Percentiles rank a stretch among this genome's conserved stretches.
Conservation (phyloP, 1,140 invertebrate genomes). For the Meloidogyne hapla region DNA sequence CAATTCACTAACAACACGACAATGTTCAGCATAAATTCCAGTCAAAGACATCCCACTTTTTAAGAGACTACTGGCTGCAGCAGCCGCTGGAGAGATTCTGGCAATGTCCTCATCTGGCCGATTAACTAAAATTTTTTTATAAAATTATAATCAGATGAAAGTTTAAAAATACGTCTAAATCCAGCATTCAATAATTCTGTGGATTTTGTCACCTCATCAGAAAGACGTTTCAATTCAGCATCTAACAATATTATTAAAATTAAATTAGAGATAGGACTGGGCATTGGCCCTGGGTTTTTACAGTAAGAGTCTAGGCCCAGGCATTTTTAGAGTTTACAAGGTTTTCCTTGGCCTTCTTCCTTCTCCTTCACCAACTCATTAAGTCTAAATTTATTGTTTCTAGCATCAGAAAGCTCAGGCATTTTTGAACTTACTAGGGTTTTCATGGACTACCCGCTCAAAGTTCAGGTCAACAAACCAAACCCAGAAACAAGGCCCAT, state of each 20-base stretch:
- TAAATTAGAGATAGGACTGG: too few species aligned
- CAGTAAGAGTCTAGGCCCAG: too few species aligned
- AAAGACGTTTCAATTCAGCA: constrained; percentile 28
- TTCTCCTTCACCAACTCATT: constrained; percentile 20
- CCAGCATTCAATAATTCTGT: constrained; percentile 42
- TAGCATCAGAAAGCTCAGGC: constrained; percentile 32
- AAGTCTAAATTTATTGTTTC: constrained; percentile 11
- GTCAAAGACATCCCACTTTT: constrained; percentile 41
- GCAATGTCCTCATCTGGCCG: constrained; percentile 35
- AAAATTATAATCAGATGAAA: background rate
- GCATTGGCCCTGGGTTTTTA: too few species aligned
- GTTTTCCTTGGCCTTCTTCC: too few species aligned
- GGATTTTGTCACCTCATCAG: constrained; percentile 38
- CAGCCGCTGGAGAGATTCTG: constrained; percentile 40
- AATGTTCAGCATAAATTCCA: constrained; percentile 43
- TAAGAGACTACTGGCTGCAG: constrained; percentile 36
- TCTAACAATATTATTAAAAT: constrained; percentile 22
- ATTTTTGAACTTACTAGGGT: too few species aligned
- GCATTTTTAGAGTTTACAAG: too few species aligned
- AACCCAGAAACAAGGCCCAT: too few species aligned
- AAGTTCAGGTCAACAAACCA: too few species aligned
- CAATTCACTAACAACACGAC: constrained; percentile 38
- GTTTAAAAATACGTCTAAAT: constrained; percentile 16
- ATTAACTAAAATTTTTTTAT: constrained; percentile 13
- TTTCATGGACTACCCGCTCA: too few species aligned